A percentile compares a stretch with the other conserved stretches of the same genome.
phyloP scores from a whole-genome alignment of 2,797 vertebrate species.

The Tiaroga cobitis region DNA sequence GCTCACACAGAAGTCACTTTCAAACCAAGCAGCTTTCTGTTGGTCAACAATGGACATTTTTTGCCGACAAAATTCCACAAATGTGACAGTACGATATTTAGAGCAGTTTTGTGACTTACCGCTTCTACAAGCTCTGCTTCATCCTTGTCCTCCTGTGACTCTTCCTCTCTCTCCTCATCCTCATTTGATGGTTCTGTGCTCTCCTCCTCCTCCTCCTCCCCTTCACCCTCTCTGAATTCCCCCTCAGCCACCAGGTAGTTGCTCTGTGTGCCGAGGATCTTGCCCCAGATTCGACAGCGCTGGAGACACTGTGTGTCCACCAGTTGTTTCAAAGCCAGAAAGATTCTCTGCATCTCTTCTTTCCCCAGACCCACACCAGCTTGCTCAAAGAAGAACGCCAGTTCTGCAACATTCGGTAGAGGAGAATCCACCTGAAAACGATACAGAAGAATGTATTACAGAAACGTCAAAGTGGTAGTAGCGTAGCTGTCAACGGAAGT shows the following conservation, averaged over 20 bases:
- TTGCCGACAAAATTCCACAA: neutral
- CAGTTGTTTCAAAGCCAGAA: constrained; percentile 89
- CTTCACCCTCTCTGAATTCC: constrained; percentile 78
- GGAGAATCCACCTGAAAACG: constrained; percentile 73
- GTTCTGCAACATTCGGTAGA: constrained; percentile 87
- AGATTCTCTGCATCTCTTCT: constrained; percentile 86
- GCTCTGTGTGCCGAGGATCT: constrained; percentile 85
- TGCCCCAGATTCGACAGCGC: constrained; percentile 92
- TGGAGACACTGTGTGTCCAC: constrained; percentile 78
- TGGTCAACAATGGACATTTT: neutral
- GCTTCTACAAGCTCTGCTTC: constrained; percentile 58
- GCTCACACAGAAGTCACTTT: neutral
- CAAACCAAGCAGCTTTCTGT: neutral
- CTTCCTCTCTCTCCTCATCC: constrained; percentile 60
- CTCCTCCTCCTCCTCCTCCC: constrained; percentile 76
- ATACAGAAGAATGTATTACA: neutral
- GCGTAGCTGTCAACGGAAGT: fast-evolving
- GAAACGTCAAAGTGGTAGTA: neutral
- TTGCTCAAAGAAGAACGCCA: constrained; percentile 90
- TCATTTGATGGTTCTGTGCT: constrained; percentile 57
- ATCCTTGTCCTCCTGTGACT: constrained; percentile 65
- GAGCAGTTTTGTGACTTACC: constrained; percentile 15
- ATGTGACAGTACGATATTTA: neutral
- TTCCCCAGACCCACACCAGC: constrained; percentile 85
- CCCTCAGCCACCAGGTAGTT: constrained; percentile 91